phyloP scores from a whole-genome alignment of 2,888 invertebrate genomes.

The Metopia argyrocephala region DNA sequence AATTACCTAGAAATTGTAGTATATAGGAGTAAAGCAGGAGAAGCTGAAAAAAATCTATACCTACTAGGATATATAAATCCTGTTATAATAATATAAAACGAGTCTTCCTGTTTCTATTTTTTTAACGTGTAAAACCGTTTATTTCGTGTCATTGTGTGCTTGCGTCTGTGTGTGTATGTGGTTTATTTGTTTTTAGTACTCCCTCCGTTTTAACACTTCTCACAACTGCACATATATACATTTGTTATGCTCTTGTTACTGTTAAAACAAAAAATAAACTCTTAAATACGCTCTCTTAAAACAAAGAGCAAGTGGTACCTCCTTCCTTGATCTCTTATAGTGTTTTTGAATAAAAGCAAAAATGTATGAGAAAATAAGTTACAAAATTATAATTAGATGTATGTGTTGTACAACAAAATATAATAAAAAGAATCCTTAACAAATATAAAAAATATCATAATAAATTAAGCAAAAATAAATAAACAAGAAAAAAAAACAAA shows the following conservation, averaged over 20 bases:
- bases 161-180: background rate
- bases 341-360: too few species aligned
- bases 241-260: background rate
- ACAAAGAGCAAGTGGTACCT: too few species aligned
- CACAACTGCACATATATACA: background rate
- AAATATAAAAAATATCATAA: too few species aligned
- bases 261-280: background rate
- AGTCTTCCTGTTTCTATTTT: constrained; percentile 58
- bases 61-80: constrained; percentile 64
- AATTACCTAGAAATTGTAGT: too few species aligned
- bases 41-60: constrained; percentile 61
- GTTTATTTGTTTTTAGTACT: constrained; percentile 51
- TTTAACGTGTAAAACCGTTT: constrained; percentile 59
- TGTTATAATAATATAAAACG: constrained; percentile 64
- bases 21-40: constrained; percentile 30
- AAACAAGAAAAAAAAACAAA: too few species aligned
- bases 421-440: too few species aligned
- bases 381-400: too few species aligned
- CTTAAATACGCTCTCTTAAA: constrained; percentile 5
- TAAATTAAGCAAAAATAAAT: too few species aligned
- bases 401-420: too few species aligned
- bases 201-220: constrained; percentile 38
- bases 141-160: background rate
- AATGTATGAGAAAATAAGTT: too few species aligned
- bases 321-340: too few species aligned